Evolutionary conservation across 64 coral and sea anemone genomes (phyloP), one percentile per base, ranked within the genome.

Genomic region (Dendrophyllia cribrosa): DNA sequence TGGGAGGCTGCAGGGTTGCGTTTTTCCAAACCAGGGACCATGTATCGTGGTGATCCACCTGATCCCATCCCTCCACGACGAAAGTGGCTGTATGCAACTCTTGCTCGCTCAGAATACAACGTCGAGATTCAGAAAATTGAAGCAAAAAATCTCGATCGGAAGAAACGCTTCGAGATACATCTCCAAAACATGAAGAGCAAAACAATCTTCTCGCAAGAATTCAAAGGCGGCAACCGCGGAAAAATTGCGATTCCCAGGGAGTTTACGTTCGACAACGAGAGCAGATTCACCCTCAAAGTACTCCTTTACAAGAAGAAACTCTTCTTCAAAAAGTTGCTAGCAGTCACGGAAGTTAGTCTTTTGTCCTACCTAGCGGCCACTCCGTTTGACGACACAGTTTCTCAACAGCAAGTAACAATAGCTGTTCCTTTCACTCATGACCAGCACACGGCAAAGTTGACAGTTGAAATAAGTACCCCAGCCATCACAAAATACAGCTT

Each of bases 371-470:
- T 73, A 14, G 10, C 16, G 14, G 61, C 12, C 12, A n/a, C 23
- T 24, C 67, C 67, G 23, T 70, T 70, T 34, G 22, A 26, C 22
- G 67, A 70, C 89, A 21, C 89, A 91, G 25, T 20, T 19, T 17
- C 68, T 91, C 14, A 61, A 85, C 58, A 51, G 55, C 20, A 34
- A 24, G 5, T 62, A 6, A 70, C 67, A 23, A 70, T 70, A 9
- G 67, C 9, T 70, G 67, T 70, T 70, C 67, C 67, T n/a, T n/a
- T 70, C 3, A 70, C 11, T 70, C 4, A 12, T 25, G 67, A 25
- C 3, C 67, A 70, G 67, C 23, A 70, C 24, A 34, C 24, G 6
- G 67, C 67, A 70, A 26, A 26, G 67, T 10, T 70, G 7, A 70
- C 67, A 12, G 11, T 70, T 10, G 25, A 9, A 12, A 70, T 70